A percentile compares a stretch with the other conserved stretches of the same genome.
Conservation (phyloP, 2,113 vertebrate genomes). For the Hypomesus transpacificus region DNA sequence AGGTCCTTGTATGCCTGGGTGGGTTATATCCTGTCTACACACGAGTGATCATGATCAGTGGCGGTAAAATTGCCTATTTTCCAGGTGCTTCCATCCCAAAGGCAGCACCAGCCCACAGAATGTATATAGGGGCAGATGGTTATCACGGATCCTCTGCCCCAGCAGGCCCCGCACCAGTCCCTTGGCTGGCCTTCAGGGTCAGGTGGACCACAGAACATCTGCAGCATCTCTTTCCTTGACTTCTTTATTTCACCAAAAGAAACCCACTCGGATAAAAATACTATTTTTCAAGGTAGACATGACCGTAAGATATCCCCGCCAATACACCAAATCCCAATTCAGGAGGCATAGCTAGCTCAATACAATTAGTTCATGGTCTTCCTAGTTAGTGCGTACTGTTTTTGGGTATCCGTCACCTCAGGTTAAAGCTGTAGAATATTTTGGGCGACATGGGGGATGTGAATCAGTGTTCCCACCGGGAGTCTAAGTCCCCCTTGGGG, state of each 20-base stretch:
- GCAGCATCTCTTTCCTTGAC: too few relatives aligned
- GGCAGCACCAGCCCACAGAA: slow-evolving; percentile 61
- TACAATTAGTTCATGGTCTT: background rate
- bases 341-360: too few relatives aligned
- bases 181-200: too few relatives aligned
- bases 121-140: slow-evolving; percentile 54
- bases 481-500: slow-evolving; percentile 12
- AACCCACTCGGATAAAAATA: too few relatives aligned
- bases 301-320: too few relatives aligned
- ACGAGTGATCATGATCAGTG: slow-evolving; percentile 65
- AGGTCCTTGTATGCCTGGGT: slow-evolving; percentile 54
- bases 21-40: slow-evolving; percentile 65
- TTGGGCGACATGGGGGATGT: slow-evolving; percentile 9
- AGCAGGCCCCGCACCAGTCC: too few relatives aligned
- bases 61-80: slow-evolving; percentile 75
- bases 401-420: slow-evolving; percentile 2
- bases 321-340: too few relatives aligned
- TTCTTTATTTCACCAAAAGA: too few relatives aligned
- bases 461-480: slow-evolving; percentile 18
- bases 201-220: too few relatives aligned
- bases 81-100: slow-evolving; percentile 66
- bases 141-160: slow-evolving; percentile 36
- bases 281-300: too few relatives aligned
- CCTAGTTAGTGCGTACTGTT: background rate
- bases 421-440: too few relatives aligned